phyloP scores from a whole-genome alignment of 2,888 invertebrate genomes.

The Euplagia quadripunctaria region DNA sequence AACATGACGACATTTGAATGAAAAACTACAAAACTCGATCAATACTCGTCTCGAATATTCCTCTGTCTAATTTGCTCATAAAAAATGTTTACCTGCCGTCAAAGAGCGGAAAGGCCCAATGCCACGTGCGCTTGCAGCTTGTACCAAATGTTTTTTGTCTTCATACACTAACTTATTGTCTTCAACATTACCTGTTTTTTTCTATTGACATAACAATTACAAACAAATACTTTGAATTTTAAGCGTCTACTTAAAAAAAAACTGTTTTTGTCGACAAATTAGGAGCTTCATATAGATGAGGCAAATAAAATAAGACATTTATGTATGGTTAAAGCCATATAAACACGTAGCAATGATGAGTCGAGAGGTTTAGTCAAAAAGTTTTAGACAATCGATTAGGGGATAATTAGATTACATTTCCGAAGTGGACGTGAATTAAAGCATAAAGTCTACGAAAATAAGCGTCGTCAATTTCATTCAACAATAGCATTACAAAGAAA shows the following conservation, averaged over 20 bases:
- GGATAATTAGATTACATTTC: slow-evolving; percentile 20
- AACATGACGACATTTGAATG: slow-evolving; percentile 60
- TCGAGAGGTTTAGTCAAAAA: slow-evolving; percentile 1
- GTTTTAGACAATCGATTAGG: slow-evolving; percentile 9
- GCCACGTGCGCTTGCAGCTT: slow-evolving; percentile 85
- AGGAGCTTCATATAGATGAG: slow-evolving; percentile 7
- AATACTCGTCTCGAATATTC: slow-evolving; percentile 75
- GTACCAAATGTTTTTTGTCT: slow-evolving; percentile 51
- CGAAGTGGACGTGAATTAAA: slow-evolving; percentile 32
- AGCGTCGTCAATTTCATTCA: slow-evolving; percentile 71
- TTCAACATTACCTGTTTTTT: slow-evolving; percentile 51
- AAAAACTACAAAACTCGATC: slow-evolving; percentile 57
- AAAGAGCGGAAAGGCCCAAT: slow-evolving; percentile 82
- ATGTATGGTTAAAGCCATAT: neutral
- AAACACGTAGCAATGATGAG: neutral
- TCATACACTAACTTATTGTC: slow-evolving; percentile 50
- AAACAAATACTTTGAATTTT: slow-evolving; percentile 34
- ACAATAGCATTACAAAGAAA: slow-evolving; percentile 84
- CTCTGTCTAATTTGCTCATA: slow-evolving; percentile 70
- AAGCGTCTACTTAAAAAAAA: slow-evolving; percentile 28
- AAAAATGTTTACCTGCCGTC: slow-evolving; percentile 84
- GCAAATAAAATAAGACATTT: neutral
- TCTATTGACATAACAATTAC: slow-evolving; percentile 54
- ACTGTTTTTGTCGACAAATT: slow-evolving; percentile 15
- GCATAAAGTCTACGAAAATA: slow-evolving; percentile 55